Percentiles rank a stretch among this genome's conserved stretches.
Evolutionary conservation across 1,140 invertebrate genomes (phyloP).

Genomic region (Cyclargus thomasi): DNA sequence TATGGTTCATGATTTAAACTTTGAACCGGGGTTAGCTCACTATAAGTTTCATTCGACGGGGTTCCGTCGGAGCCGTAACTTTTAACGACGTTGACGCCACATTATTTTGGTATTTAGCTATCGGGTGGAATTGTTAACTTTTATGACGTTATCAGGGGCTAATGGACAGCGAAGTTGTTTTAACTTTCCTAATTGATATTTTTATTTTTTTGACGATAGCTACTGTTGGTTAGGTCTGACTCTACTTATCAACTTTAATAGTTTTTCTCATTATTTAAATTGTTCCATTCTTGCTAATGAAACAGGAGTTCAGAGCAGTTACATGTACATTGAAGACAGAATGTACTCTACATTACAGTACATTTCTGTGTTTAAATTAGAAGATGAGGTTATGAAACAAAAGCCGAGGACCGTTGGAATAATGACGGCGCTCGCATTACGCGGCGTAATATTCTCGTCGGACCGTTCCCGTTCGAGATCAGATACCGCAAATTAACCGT

Average conservation of each 20-base stretch:
- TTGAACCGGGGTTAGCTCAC: constrained; percentile 16
- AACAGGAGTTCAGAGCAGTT: no score
- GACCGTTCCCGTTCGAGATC: constrained; percentile 30
- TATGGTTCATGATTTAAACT: constrained; percentile 26
- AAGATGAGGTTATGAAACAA: background rate
- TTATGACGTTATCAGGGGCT: background rate
- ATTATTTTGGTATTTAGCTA: constrained; percentile 4
- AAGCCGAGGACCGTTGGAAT: constrained; percentile 18
- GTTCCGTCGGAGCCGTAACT: constrained; percentile 11
- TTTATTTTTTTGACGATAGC: background rate
- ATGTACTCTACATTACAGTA: background rate
- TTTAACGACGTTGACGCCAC: constrained; percentile 18
- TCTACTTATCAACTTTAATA: no score
- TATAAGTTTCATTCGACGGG: constrained; percentile 1
- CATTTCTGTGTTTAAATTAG: background rate
- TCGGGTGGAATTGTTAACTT: background rate
- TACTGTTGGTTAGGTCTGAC: background rate
- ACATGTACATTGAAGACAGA: no score
- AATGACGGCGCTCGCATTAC: constrained; percentile 30
- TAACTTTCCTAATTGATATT: background rate
- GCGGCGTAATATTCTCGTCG: constrained; percentile 33
- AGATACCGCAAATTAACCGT: constrained; percentile 60
- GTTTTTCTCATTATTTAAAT: background rate
- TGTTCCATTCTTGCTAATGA: background rate
- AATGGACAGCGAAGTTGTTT: background rate